Evolutionary conservation across 2,888 invertebrate species (phyloP).

Genomic region (Troglohyphantes excavatus): DNA sequence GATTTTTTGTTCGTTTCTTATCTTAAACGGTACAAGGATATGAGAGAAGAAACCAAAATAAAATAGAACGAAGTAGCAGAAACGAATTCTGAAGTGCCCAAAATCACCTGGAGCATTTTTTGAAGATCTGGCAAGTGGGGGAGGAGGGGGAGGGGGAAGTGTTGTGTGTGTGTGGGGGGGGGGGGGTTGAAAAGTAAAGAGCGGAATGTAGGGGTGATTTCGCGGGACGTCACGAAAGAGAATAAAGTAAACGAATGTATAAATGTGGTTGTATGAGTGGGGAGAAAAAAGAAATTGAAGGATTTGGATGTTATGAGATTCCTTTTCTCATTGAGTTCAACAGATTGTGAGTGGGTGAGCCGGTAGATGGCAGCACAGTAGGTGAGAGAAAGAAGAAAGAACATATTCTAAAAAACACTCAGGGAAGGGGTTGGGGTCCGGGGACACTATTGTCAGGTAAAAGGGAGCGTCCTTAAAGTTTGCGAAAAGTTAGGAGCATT

Average conservation of each 20-base stretch:
- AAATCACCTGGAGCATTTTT: slow-evolving; percentile 44
- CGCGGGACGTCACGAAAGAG: slow-evolving; percentile 14
- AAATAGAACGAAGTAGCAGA: slow-evolving; percentile 28
- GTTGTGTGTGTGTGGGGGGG: too few relatives aligned
- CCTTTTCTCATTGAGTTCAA: slow-evolving; percentile 13
- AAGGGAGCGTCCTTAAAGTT: neutral
- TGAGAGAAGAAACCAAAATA: slow-evolving; percentile 3
- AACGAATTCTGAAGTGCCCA: slow-evolving; percentile 37
- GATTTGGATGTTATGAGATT: slow-evolving; percentile 27
- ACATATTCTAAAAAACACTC: neutral
- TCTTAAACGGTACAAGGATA: slow-evolving; percentile 3
- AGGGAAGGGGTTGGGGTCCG: neutral
- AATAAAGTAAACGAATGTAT: slow-evolving; percentile 41
- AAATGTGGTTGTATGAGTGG: slow-evolving; percentile 34
- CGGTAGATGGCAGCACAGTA: slow-evolving; percentile 2
- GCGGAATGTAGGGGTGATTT: neutral
- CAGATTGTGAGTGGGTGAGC: slow-evolving; percentile 18
- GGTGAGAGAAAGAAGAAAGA: neutral
- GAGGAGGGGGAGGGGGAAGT: slow-evolving; percentile 5
- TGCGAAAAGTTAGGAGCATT: neutral
- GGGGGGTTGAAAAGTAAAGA: neutral
- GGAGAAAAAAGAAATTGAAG: neutral
- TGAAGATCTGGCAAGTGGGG: slow-evolving; percentile 18
- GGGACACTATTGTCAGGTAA: neutral
- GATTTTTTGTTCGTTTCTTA: neutral